A percentile compares a stretch with the other conserved stretches of the same genome.
Evolutionary conservation across 2,888 invertebrate species (phyloP).

Genomic region (Tinea trinotella): DNA sequence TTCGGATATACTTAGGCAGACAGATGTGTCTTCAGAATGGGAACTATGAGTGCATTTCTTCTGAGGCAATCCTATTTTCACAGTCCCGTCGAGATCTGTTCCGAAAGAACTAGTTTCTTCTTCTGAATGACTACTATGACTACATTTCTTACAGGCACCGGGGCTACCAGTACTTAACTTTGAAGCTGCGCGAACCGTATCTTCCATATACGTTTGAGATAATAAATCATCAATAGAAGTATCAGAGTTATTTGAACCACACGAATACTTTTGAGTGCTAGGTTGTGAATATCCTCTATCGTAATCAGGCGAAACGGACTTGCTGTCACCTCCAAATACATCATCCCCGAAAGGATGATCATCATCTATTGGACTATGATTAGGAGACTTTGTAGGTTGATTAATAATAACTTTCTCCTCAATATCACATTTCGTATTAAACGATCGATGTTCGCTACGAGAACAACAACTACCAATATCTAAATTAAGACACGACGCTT

Average conservation of each 20-base stretch:
- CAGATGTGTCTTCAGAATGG: constrained; percentile 89
- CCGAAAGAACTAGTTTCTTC: constrained; percentile 83
- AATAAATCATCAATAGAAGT: constrained; percentile 75
- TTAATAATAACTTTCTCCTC: constrained; percentile 72
- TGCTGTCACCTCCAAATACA: constrained; percentile 74
- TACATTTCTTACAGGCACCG: constrained; percentile 73
- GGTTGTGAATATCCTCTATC: constrained; percentile 57
- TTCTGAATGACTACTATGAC: constrained; percentile 82
- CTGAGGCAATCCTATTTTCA: constrained; percentile 82
- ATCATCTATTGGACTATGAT: constrained; percentile 74
- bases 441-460: constrained; percentile 51
- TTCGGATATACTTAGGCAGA: constrained; percentile 88
- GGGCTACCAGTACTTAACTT: constrained; percentile 62
- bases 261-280: constrained; percentile 59
- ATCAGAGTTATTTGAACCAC: constrained; percentile 76
- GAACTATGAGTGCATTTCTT: constrained; percentile 88
- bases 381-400: constrained; percentile 75
- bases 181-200: constrained; percentile 65
- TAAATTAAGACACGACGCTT: constrained; percentile 59
- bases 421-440: constrained; percentile 44
- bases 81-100: constrained; percentile 86
- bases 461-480: constrained; percentile 62
- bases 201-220: constrained; percentile 72
- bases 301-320: constrained; percentile 73
- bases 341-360: constrained; percentile 73